Base-by-base conservation (phyloP, 30 jellyfish, hydroid and myxozoan species). In the Hydractinia echinata region DNA sequence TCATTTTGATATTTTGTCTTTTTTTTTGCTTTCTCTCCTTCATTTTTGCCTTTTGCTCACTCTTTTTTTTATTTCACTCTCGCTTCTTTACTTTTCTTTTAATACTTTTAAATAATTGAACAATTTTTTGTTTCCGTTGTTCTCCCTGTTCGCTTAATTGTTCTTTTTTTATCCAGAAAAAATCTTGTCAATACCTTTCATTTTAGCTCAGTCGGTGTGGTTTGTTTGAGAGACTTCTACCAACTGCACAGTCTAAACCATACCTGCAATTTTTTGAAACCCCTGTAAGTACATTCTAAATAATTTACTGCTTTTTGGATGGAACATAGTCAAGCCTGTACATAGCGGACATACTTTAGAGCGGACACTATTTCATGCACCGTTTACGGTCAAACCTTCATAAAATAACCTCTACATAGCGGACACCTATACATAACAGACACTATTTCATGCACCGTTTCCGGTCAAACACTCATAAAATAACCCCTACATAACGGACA, bases 181-280 rank as follows among this genome's bases (percentile, higher is more conserved):
- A 30, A 11, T 58, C 69, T 16, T 11, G 19, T 16, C 69, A n/a
- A 39, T 1, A 10, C 4, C 4, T n/a, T 62, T 81, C 5, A 13
- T 50, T 44, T 5, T 50, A 81, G 88, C 5, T 73, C 8, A 73
- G 89, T 56, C 83, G 91, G 10, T 19, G 91, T 60, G 91, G 91
- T 20, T 51, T 30, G 5, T 83, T 83, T 76, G 83, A 83, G 62
- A 55, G 91, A 44, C 16, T 83, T 8, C 56, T 83, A 50, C 91
- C 91, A 76, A 30, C 91, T 14, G 48, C 89, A 5, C 67, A 50
- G 5, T 18, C 48, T 30, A 61, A 51, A 15, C 10, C 76, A 7
- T 83, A 83, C 68, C 64, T 76, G 5, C 15, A 83, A 8, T 76
- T 83, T 55, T 58, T 83, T 20, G 82, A 76, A 14, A 72, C 90